A percentile compares a stretch with the other conserved stretches of the same genome.
Evolutionary conservation across 2,113 vertebrate species (phyloP).

Genomic region (Polyodon spathula): DNA sequence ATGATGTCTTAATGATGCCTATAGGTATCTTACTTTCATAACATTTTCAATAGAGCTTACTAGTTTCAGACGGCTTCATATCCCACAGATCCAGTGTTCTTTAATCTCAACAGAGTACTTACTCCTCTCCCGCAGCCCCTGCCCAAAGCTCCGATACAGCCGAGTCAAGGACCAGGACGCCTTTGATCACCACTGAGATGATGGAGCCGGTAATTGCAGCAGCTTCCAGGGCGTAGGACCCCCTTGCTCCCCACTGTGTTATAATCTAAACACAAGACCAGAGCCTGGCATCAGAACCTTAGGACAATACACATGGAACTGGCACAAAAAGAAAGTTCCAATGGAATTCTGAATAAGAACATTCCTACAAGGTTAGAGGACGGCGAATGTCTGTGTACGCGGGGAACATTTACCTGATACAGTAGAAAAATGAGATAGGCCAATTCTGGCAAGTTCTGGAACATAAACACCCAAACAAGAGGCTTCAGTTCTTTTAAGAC

Average conservation of each 20-base stretch:
- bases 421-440: constrained; percentile 65
- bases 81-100: too few species aligned
- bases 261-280: constrained; percentile 41
- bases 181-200: constrained; percentile 66
- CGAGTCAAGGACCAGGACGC: constrained; percentile 56
- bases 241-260: constrained; percentile 48
- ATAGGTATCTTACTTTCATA: too few species aligned
- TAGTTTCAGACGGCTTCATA: too few species aligned
- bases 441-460: constrained; percentile 57
- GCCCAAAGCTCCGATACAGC: constrained; percentile 63
- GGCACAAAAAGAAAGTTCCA: neutral
- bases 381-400: too few species aligned
- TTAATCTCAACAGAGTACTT: constrained; percentile 40
- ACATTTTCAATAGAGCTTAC: too few species aligned
- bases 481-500: constrained; percentile 60
- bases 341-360: too few species aligned
- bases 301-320: too few species aligned
- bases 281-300: too few species aligned
- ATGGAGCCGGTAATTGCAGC: constrained; percentile 56
- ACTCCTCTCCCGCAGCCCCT: constrained; percentile 70
- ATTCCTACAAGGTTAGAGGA: too few species aligned
- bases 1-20: too few species aligned
- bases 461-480: constrained; percentile 62
- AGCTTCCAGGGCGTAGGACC: constrained; percentile 57
- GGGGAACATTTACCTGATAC: constrained; percentile 62